A percentile compares a stretch with the other conserved stretches of the same genome.
Conservation (phyloP, 2,888 invertebrate genomes). For the Tortrix viridana region DNA sequence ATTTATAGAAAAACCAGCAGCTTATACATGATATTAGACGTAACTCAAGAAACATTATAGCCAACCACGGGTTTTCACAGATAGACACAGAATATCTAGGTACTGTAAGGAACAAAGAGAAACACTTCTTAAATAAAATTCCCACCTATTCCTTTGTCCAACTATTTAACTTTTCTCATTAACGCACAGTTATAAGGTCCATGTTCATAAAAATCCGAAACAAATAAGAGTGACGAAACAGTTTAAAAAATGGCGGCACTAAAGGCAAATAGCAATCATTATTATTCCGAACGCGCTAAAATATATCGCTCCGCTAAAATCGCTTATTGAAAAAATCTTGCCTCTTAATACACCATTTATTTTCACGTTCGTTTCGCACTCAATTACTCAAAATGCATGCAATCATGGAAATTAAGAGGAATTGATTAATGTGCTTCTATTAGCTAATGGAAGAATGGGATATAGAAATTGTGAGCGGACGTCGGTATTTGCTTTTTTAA, state of each 20-base stretch:
- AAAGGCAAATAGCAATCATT: background rate
- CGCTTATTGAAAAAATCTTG: conserved; percentile 7
- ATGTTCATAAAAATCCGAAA: background rate
- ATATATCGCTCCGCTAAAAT: conserved; percentile 5
- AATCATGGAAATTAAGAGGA: conserved; percentile 10
- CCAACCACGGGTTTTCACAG: too few species aligned
- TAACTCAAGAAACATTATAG: too few species aligned
- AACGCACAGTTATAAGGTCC: too few species aligned
- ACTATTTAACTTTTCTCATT: too few species aligned
- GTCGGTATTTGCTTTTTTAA: too few species aligned
- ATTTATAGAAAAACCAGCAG: too few species aligned
- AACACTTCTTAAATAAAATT: too few species aligned
- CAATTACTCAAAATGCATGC: conserved; percentile 20
- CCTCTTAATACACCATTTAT: conserved; percentile 9
- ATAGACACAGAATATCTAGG: too few species aligned
- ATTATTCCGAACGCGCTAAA: conserved; percentile 3
- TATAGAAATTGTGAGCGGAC: background rate
- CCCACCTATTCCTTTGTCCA: too few species aligned
- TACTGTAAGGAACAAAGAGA: too few species aligned
- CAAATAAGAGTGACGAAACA: background rate
- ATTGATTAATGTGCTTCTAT: conserved; percentile 19
- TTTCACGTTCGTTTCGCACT: conserved; percentile 10
- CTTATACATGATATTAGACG: too few species aligned
- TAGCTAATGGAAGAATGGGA: conserved; percentile 16
- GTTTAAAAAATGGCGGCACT: background rate